Evolutionary conservation across 2,797 vertebrate species (phyloP), one percentile per base, ranked within the genome.

Genomic region (Cyclopterus lumpus): DNA sequence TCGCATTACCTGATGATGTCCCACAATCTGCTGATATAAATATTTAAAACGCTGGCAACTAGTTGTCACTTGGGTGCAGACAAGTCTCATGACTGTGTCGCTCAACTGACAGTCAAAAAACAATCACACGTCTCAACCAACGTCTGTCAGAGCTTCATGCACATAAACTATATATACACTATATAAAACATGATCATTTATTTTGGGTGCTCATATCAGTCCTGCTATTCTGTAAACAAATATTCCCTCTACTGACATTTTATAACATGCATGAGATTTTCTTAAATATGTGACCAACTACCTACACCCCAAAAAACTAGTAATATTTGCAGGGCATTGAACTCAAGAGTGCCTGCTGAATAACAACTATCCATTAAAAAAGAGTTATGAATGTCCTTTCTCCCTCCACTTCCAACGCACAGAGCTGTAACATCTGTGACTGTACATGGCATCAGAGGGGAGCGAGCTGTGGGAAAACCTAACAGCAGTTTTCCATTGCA

Each of bases 401-500:
- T 72, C 40, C 59, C 11, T 75, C 68, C 65, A 71, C 82, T 83
- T 81, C 71, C 49, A 79, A 66, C 67, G 58, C 68, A 80, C 36
- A 58, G 67, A 84, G 75, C 75, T 48, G 54, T 77, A 81, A 85
- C 83, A 87, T 89, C 73, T 80, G 81, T 79, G 80, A 40, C 59
- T 78, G 46, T 61, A 28, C 26, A 12, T 54, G 65, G 67, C 71
- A 75, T 61, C 81, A 34, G 60, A 49, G 26, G 55, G 61, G 46
- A 76, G 75, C 44, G 38, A 59, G 67, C 73, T 86, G 69, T 84
- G 76, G 77, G 67, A 86, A 82, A 87, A 75, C 60, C 67, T 54
- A 36, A 73, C 71, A 82, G 80, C 81, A 71, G 66, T 86, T 86
- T 89, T 80, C 71, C 78, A 83, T 57, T 81, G 67, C 78, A 58